Percentiles rank a stretch among this genome's conserved stretches.
These are phyloP conservation scores for Amphimedon queenslandica DNA, from an alignment of 37 sponge, comb jelly and placozoan genomes.

Conservation along the genomic window DNA sequence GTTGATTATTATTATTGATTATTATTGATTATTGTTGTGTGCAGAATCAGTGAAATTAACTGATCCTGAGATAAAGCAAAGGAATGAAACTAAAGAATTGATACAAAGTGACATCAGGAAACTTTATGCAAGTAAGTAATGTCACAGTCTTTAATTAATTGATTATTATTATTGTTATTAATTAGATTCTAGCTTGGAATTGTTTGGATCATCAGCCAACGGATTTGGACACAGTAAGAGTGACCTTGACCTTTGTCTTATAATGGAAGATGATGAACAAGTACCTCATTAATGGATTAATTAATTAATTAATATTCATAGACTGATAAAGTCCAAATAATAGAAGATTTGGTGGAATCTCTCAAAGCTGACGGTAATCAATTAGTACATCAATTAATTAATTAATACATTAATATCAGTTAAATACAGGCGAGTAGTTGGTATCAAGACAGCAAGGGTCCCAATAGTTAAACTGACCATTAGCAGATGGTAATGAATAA, in stretches of 20 bases:
- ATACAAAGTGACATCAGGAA: background rate
- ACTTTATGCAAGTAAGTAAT: constrained; percentile 8
- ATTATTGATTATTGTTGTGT: too few species aligned
- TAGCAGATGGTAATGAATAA: constrained; percentile 10
- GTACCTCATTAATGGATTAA: too few species aligned
- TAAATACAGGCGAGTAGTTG: too few species aligned
- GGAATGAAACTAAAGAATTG: background rate
- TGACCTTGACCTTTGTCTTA: constrained; percentile 85
- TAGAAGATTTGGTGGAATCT: background rate
- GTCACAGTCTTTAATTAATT: background rate
- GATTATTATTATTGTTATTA: constrained; percentile 2
- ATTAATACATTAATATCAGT: too few species aligned
- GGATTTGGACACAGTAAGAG: constrained; percentile 74
- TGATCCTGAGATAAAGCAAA: constrained; percentile 1
- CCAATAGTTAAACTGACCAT: constrained; percentile 77
- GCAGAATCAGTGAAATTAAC: background rate
- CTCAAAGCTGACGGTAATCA: too few species aligned
- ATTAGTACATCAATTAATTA: too few species aligned
- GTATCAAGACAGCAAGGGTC: constrained; percentile 62
- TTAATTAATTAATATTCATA: background rate
- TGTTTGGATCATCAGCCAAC: constrained; percentile 92
- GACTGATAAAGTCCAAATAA: background rate
- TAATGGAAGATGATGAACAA: constrained; percentile 7
- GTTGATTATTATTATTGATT: too few species aligned
- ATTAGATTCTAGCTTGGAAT: constrained; percentile 47